Evolutionary conservation across 2,113 vertebrate genomes (phyloP).

Genomic region (Fregata magnificens): DNA sequence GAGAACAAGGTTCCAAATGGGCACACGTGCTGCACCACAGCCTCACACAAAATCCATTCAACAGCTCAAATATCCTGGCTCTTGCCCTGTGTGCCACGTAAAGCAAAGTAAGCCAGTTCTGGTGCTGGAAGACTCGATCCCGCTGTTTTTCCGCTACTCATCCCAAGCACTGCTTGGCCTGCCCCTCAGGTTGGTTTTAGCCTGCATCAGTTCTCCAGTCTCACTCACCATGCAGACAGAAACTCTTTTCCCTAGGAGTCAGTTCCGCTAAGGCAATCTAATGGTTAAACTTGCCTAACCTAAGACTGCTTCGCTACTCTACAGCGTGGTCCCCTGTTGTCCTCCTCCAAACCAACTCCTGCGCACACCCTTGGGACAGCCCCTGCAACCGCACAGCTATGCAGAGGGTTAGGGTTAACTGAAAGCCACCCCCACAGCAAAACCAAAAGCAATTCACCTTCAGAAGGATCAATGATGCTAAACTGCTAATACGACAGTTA

Average conservation of each 20-base stretch:
- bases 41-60: not conserved
- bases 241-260: not conserved
- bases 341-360: not conserved
- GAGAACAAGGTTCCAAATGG: not conserved
- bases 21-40: accelerated
- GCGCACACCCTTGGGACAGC: not conserved
- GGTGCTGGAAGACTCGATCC: not conserved
- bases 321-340: accelerated
- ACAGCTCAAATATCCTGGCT: not conserved
- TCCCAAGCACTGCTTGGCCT: not conserved
- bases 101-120: not conserved
- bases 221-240: not conserved
- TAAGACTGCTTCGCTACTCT: not conserved
- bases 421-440: not conserved
- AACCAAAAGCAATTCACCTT: not conserved
- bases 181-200: too few species aligned
- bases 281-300: not conserved
- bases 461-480: not conserved
- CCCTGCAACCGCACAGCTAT: not conserved
- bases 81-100: not conserved
- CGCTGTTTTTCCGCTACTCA: not conserved
- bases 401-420: not conserved
- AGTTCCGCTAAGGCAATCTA: not conserved
- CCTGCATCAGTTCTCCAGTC: not conserved
- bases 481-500: not conserved